These are phyloP conservation scores for Deilephila elpenor DNA, from an alignment of 2,888 invertebrate genomes.

Conservation along the genomic window DNA sequence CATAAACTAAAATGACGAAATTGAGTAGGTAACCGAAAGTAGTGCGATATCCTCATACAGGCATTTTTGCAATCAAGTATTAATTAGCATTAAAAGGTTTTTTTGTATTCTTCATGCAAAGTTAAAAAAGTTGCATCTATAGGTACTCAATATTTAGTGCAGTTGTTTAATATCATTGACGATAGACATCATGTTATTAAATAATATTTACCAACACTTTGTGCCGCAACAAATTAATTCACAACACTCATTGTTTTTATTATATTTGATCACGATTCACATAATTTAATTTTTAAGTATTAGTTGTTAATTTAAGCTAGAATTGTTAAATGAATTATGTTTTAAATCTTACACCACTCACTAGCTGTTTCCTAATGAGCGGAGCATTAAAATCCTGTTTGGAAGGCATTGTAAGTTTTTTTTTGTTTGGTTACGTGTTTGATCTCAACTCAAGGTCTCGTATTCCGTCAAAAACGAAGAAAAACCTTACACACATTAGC, in stretches of 20 bases:
- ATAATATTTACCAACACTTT: background rate
- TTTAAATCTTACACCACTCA: background rate
- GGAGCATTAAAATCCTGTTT: conserved; percentile 26
- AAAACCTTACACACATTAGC: background rate
- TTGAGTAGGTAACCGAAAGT: no score
- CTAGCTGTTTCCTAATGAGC: background rate
- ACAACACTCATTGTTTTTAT: background rate
- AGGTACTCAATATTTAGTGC: no score
- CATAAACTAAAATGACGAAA: no score
- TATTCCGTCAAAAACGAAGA: conserved; percentile 11
- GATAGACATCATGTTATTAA: no score
- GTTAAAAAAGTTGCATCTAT: no score
- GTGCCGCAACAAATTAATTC: conserved; percentile 2
- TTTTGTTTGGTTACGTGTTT: conserved; percentile 20
- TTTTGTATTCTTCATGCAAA: no score
- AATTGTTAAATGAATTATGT: background rate
- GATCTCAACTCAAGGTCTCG: conserved; percentile 33
- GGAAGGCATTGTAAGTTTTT: conserved; percentile 23
- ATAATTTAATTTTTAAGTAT: background rate
- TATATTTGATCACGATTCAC: background rate
- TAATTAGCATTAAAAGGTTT: no score
- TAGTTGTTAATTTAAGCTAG: background rate
- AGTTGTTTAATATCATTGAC: background rate
- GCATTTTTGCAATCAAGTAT: no score
- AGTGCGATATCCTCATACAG: no score